Conservation (phyloP, 2,113 vertebrate genomes). For the Dicerorhinus sumatrensis region DNA sequence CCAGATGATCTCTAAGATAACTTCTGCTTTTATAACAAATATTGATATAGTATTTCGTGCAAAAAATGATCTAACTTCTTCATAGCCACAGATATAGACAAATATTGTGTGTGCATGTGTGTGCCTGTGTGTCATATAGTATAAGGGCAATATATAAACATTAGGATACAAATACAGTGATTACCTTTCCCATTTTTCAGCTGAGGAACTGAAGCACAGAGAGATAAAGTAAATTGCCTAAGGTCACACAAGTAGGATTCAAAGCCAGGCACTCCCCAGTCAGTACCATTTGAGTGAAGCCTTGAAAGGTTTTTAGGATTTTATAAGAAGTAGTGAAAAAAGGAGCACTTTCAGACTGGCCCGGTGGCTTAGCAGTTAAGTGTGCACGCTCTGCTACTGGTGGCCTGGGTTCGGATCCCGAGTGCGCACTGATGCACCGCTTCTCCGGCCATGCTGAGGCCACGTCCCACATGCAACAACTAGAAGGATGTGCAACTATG, state of each 20-base stretch:
- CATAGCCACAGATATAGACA: background rate
- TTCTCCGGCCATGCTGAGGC: no score
- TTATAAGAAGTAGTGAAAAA: background rate
- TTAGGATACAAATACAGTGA: background rate
- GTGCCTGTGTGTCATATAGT: background rate
- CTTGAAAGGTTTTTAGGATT: background rate
- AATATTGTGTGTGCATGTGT: background rate
- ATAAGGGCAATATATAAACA: background rate
- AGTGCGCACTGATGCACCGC: no score
- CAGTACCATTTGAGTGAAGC: background rate
- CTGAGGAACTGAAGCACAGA: background rate
- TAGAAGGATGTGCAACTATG: no score
- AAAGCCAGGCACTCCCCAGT: background rate
- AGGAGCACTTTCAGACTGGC: background rate
- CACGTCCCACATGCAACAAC: no score
- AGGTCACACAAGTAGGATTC: background rate
- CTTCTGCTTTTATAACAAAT: slow-evolving; percentile 53
- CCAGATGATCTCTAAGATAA: slow-evolving; percentile 13
- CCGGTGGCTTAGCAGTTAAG: no score
- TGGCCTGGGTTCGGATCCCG: no score
- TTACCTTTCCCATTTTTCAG: slow-evolving; percentile 7
- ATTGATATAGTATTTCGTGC: background rate
- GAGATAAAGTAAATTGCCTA: background rate
- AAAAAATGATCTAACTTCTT: slow-evolving; percentile 31
- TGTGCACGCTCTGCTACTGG: no score